phyloP scores from a whole-genome alignment of 2,113 vertebrate species.

The Misgurnus mizolepis region DNA sequence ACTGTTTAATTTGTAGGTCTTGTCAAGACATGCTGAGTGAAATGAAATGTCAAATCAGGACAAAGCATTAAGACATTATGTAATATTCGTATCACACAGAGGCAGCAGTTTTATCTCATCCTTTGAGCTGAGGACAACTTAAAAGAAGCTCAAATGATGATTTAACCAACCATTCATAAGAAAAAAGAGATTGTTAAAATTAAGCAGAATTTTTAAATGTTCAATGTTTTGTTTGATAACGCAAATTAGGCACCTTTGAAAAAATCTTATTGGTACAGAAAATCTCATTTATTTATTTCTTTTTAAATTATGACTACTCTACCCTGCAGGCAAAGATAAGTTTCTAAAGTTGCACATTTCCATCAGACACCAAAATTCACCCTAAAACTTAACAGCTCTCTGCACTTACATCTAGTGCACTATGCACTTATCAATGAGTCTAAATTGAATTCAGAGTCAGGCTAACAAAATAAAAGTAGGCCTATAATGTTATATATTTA shows the following conservation, averaged over 20 bases:
- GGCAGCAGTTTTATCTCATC: slow-evolving; percentile 16
- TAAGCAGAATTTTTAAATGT: background rate
- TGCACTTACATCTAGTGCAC: no score
- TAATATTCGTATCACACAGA: slow-evolving; percentile 25
- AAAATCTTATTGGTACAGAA: background rate
- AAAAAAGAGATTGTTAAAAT: background rate
- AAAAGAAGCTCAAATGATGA: slow-evolving; percentile 23
- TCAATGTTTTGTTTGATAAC: slow-evolving; percentile 14
- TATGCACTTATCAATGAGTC: background rate
- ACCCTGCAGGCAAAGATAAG: slow-evolving; percentile 27
- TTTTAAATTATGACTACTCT: background rate
- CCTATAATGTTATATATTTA: no score
- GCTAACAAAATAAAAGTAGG: no score
- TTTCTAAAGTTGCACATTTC: background rate
- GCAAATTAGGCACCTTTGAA: slow-evolving; percentile 6
- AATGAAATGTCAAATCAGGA: slow-evolving; percentile 23
- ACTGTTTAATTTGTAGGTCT: background rate
- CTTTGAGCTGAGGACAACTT: slow-evolving; percentile 11
- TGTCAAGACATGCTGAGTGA: slow-evolving; percentile 18
- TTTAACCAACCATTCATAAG: slow-evolving; percentile 19
- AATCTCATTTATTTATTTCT: slow-evolving; percentile 1
- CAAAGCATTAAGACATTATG: background rate
- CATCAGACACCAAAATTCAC: background rate
- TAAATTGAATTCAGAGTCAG: background rate
- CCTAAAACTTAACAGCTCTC: background rate